phyloP scores from a whole-genome alignment of 2,888 invertebrate genomes.

The Chrysomela aeneicollis region DNA sequence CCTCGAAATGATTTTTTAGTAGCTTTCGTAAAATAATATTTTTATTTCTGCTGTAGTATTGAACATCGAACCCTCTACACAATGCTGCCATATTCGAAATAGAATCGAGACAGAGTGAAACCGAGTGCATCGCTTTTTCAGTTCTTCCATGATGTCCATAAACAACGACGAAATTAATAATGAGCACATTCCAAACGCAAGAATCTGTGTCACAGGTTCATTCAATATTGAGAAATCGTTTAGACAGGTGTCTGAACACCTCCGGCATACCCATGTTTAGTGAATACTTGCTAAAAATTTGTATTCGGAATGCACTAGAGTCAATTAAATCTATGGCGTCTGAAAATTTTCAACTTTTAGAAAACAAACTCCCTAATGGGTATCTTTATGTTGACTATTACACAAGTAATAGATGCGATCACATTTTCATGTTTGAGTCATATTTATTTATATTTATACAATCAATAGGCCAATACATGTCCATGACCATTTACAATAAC shows the following conservation, averaged over 20 bases:
- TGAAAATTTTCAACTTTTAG: no score
- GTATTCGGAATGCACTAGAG: not conserved
- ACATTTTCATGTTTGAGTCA: not conserved
- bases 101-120: not conserved
- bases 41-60: no score
- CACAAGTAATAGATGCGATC: not conserved
- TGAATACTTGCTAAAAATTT: not conserved
- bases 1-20: no score
- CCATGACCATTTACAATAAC: not conserved
- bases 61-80: no score
- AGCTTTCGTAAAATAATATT: no score
- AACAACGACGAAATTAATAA: slow-evolving; percentile 14
- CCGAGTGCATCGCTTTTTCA: not conserved
- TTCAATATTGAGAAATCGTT: slow-evolving; percentile 39
- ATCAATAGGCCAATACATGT: not conserved
- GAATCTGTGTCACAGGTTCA: slow-evolving; percentile 41
- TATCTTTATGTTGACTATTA: not conserved
- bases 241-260: slow-evolving; percentile 35
- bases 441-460: not conserved
- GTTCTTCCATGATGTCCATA: not conserved
- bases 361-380: no score
- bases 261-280: not conserved
- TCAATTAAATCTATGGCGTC: no score
- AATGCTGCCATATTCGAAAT: not conserved
- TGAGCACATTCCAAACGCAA: slow-evolving; percentile 22